Evolutionary conservation across 2,113 vertebrate species (phyloP).

Genomic region (Embiotoca jacksoni): DNA sequence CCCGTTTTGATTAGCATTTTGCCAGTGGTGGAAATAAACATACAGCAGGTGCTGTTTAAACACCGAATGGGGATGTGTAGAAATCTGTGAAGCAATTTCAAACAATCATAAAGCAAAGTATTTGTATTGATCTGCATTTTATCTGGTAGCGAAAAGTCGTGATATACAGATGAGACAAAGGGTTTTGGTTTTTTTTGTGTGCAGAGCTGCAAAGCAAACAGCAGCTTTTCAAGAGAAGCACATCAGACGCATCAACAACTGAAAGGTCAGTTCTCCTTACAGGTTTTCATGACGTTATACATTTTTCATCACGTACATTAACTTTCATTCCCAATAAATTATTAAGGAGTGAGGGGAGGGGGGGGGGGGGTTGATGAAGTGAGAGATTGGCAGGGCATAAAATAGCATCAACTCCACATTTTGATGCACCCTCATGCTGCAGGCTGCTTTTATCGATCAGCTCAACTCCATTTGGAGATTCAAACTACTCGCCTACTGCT

Average conservation of each 20-base stretch:
- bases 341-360: constrained; percentile 64
- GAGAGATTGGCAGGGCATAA: constrained; percentile 55
- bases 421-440: constrained; percentile 39
- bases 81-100: constrained; percentile 31
- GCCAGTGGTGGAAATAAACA: constrained; percentile 6
- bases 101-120: constrained; percentile 5
- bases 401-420: constrained; percentile 55
- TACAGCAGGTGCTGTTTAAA: constrained; percentile 20
- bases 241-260: constrained; percentile 41
- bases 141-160: background rate
- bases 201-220: constrained; percentile 25
- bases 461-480: constrained; percentile 60
- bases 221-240: constrained; percentile 13
- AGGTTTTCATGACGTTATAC: constrained; percentile 66
- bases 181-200: background rate
- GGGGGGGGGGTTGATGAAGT: constrained; percentile 32
- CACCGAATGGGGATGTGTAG: background rate
- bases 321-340: constrained; percentile 66
- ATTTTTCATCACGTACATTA: constrained; percentile 77
- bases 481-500: constrained; percentile 34
- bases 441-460: constrained; percentile 46
- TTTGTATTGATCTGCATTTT: background rate
- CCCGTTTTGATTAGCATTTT: constrained; percentile 27
- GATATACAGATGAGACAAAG: background rate
- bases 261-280: constrained; percentile 58